Conservation (phyloP, 2,113 vertebrate genomes). For the Lanius ludovicianus region DNA sequence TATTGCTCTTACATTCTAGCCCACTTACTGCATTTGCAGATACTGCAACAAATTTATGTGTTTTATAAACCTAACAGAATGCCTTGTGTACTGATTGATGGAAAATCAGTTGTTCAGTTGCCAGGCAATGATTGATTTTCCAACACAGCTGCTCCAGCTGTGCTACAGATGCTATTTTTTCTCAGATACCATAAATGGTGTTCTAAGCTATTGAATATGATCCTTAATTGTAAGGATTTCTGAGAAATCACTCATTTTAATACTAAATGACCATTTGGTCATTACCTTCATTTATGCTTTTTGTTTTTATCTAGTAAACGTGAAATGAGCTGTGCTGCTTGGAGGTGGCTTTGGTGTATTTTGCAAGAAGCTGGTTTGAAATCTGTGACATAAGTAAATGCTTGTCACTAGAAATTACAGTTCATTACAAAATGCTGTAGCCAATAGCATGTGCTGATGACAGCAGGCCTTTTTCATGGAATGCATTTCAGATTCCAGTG, state of each 20-base stretch:
- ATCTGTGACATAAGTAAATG: conserved; percentile 14
- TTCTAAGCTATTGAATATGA: conserved; percentile 51
- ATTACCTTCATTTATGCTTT: conserved; percentile 27
- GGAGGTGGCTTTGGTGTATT: not conserved
- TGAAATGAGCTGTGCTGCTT: conserved; percentile 9
- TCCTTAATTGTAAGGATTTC: conserved; percentile 67
- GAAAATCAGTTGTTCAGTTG: conserved; percentile 78
- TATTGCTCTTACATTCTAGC: conserved; percentile 30
- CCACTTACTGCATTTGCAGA: conserved; percentile 72
- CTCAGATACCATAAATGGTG: conserved; percentile 63
- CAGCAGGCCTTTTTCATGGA: conserved; percentile 48
- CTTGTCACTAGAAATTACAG: conserved; percentile 42
- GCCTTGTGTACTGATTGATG: conserved; percentile 79
- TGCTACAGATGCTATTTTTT: conserved; percentile 75
- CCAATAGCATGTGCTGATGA: conserved; percentile 43
- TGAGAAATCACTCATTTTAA: conserved; percentile 60
- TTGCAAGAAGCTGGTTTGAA: conserved; percentile 28
- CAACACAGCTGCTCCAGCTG: conserved; percentile 82
- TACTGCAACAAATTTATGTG: conserved; percentile 59
- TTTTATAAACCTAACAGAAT: conserved; percentile 68
- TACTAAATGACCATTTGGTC: conserved; percentile 47
- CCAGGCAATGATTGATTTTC: conserved; percentile 82
- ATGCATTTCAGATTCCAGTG: conserved; percentile 20
- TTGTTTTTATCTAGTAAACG: conserved; percentile 21
- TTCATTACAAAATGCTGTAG: conserved; percentile 27